Evolutionary conservation across 2,113 vertebrate genomes (phyloP), one percentile per base, ranked within the genome.

Genomic region (Poecile atricapillus): DNA sequence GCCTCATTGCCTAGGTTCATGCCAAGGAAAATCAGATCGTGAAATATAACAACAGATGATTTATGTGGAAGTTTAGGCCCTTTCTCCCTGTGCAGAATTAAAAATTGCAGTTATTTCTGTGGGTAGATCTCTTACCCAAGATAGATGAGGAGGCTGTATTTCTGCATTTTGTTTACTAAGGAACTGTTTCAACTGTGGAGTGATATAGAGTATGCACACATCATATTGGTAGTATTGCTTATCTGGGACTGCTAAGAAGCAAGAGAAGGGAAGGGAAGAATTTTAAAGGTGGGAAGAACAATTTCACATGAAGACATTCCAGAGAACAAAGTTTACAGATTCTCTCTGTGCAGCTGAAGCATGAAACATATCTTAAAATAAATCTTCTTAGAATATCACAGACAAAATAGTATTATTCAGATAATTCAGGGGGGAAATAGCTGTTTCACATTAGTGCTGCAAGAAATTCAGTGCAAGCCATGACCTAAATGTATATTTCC

Each of bases 371-470:
- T 90, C 46, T 92, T 56, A 43, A 60, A 83, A 86, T 64, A 69
- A 94, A 92, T 43, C 59, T 93, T 53, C 92, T 88, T 93, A 90
- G 91, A 86, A 81, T 67, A 68, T 86, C 55, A 41, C 80, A 90
- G 90, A 69, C 64, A 77, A 86, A 83, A 55, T 7, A 81, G 50
- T 67, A 22, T 50, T 80, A 88, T 58, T 77, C n/a, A 39, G 43
- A 46, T 77, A 80, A 77, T 86, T 90, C 64, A 59, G 58, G 65
- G 69, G 37, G 2, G 31, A 94, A 93, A 83, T 59, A 81, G 62
- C 44, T 84, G 60, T 11, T 94, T 84, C 76, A 55, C 60, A 22
- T 89, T 59, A 89, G 79, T n/a, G 35, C 77, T 89, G 89, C 81
- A 94, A 87, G 52, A 44, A 94, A 78, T 49, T 25, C 41, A 56